Base-by-base conservation (phyloP, 2,113 vertebrate species). In the Hassar affinis region DNA sequence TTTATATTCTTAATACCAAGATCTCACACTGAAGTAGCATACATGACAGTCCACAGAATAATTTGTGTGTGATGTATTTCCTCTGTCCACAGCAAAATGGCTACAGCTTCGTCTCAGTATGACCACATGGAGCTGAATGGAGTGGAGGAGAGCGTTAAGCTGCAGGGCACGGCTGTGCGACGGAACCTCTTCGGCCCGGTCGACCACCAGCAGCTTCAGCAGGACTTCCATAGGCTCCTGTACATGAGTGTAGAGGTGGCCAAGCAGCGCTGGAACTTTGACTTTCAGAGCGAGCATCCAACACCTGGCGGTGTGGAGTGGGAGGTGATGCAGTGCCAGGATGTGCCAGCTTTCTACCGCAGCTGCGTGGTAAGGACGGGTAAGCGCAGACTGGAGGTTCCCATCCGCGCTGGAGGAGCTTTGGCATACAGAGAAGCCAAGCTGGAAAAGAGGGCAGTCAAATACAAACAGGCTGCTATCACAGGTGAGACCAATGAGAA, bases 161-260 rank as follows among this genome's bases (percentile, higher is more conserved):
- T 49, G 4, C 89, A 80, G 38, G 15, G 12, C 0, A 33, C 27
- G 1, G 81, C 66, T 0, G 85, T 88, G 7, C 82, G 80, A 61
- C 90, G 94, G 86, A 95, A 92, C 79, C 93, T 96, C 49, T 96
- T 96, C 0, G 96, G 94, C 25, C 92, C 94, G 0, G 87, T 93
- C 20, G 94, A 95, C 90, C 94, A 94, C 9, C 80, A 93, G 87
- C 92, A 94, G 91, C 90, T 95, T 61, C 86, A 86, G 82, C 85
- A 90, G 85, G 94, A 95, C 86, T 94, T 96, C 84, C 89, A 95
- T 87, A 87, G 78, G 22, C 83, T 94, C 56, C 85, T 96, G 18
- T 4, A 6, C 59, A 88, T 88, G 83, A 90, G 74, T 0, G 0
- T 92, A 35, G 90, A 95, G 79, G 77, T 66, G 25, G 93, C 94